These are phyloP conservation scores for Babylonia areolata DNA, from an alignment of 1,140 invertebrate genomes.

Conservation along the genomic window DNA sequence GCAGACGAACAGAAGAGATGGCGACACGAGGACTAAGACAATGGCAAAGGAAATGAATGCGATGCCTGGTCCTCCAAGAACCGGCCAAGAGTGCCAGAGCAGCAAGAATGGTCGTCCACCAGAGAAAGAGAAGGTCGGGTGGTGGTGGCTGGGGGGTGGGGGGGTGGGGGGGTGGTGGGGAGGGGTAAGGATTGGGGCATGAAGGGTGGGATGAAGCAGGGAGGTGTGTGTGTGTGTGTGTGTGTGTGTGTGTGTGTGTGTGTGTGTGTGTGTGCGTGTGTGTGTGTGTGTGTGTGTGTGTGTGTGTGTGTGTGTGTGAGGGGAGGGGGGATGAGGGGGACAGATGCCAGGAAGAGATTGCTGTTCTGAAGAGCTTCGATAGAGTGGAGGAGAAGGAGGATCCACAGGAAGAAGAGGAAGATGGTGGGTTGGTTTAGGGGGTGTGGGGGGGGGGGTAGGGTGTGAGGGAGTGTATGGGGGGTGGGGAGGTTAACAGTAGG, in stretches of 20 bases:
- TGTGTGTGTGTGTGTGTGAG: too few relatives aligned
- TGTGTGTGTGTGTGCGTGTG: too few relatives aligned
- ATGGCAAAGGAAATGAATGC: background rate
- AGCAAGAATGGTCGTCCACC: too few relatives aligned
- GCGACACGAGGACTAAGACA: background rate
- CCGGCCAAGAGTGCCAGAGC: background rate
- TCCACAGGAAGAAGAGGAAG: background rate
- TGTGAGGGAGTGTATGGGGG: background rate
- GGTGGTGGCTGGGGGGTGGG: too few relatives aligned
- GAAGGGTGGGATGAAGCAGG: too few relatives aligned
- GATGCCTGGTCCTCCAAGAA: background rate
- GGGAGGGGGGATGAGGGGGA: background rate
- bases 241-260: too few relatives aligned
- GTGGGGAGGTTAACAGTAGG: background rate
- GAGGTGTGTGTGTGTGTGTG: too few relatives aligned
- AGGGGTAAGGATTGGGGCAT: too few relatives aligned
- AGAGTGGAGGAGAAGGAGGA: background rate
- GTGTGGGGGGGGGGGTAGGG: background rate
- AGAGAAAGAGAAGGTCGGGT: too few relatives aligned
- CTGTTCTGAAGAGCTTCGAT: background rate
- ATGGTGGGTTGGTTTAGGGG: background rate
- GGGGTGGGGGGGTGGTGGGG: too few relatives aligned
- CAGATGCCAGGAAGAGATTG: background rate
- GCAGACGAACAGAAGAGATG: background rate
- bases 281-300: too few relatives aligned